Base-by-base conservation (phyloP, 2,888 invertebrate genomes). In the Oligia strigilis region DNA sequence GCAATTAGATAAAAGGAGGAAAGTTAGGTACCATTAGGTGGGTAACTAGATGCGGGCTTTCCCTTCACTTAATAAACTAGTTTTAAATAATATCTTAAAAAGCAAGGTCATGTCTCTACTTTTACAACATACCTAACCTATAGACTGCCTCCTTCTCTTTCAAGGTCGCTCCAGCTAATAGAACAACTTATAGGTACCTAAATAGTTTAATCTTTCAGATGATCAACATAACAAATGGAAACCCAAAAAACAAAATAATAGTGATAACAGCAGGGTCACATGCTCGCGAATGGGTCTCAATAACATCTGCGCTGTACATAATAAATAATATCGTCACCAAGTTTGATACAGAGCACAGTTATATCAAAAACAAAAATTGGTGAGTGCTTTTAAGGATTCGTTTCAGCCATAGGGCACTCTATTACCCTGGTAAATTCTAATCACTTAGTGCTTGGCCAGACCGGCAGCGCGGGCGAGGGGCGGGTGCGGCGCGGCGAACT, bases 231-330 rank as follows among this genome's bases (percentile, higher is more conserved):
- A 98, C 98, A 46, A 98, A 98, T 91, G 98, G 98, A 29, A 97
- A 97, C 64, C 93, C 97, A 0, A 93, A 93, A 13, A 98, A 97
- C 82, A 97, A 97, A 72, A 97, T 97, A 0, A 93, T 98, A 62
- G 97, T 98, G 97, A 95, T 98, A 80, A 98, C 97, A 88, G 97
- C 98, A n/a, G 98, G 98, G n/a, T 98, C 98, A 88, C 98, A 99
- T 91, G 98, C 98, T 2, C 97, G 99, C 71, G 99, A 99, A 97
- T 99, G 98, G 98, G 98, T 98, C 80, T 97, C 98, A 1, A 98
- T 98, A 0, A 98, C 98, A 0, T 97, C 98, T 0, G 98, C 98
- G 0, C 98, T 98, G 6, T 98, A 97, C 91, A 96, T 98, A 67
- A 97, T 98, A 75, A 97, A 98, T 90, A 97, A 98, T 87, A 94